Evolutionary conservation across 2,113 vertebrate genomes (phyloP).

Genomic region (Proterorhinus semilunaris): DNA sequence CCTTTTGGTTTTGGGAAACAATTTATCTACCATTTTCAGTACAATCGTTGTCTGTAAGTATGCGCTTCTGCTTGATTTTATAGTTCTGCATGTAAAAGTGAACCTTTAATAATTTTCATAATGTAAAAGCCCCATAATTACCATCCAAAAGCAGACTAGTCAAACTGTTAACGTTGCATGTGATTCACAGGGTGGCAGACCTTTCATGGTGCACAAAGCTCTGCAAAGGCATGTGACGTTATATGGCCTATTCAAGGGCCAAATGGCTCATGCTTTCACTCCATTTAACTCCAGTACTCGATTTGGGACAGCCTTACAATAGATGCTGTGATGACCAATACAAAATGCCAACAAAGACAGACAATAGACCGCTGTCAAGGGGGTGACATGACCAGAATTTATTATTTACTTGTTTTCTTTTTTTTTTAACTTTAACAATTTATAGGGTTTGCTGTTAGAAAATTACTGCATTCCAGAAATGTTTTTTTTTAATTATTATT

Average conservation of each 20-base stretch:
- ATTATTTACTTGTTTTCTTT: neutral
- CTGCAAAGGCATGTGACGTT: constrained; percentile 22
- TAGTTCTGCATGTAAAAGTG: constrained; percentile 28
- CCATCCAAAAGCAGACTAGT: constrained; percentile 22
- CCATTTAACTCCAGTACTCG: constrained; percentile 2
- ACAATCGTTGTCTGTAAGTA: neutral
- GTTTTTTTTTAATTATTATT: too few relatives aligned
- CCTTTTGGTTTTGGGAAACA: too few relatives aligned
- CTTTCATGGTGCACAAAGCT: constrained; percentile 23
- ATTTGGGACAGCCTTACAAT: constrained; percentile 1
- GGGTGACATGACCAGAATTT: neutral
- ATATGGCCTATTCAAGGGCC: constrained; percentile 29
- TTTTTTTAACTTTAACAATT: too few relatives aligned
- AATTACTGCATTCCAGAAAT: too few relatives aligned
- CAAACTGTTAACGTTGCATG: constrained; percentile 21
- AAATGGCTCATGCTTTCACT: constrained; percentile 19
- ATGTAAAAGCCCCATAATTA: constrained; percentile 40
- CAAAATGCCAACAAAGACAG: constrained; percentile 1
- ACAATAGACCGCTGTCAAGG: neutral
- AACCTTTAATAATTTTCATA: constrained; percentile 21
- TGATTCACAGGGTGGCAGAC: constrained; percentile 20
- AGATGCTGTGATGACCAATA: neutral
- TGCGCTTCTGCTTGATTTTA: constrained; percentile 27
- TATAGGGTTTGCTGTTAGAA: too few relatives aligned
- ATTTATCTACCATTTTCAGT: neutral